Evolutionary conservation across 2,888 invertebrate genomes (phyloP).

Genomic region (Pediacus dermestoides): DNA sequence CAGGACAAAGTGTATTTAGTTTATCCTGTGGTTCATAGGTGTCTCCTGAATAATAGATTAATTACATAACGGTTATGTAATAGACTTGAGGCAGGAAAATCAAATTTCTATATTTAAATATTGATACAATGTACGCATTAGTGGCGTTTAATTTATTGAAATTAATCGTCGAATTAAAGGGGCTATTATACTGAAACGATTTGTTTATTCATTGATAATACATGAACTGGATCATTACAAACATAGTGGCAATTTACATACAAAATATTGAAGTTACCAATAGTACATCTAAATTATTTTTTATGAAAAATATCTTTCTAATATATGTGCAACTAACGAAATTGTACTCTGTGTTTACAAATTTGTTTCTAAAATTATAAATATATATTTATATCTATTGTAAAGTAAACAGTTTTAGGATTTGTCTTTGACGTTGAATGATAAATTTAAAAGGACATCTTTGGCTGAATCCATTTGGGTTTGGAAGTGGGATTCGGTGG

Average conservation of each 20-base stretch:
- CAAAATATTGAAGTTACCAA: conserved; percentile 31
- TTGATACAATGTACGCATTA: too few relatives aligned
- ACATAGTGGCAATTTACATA: conserved; percentile 26
- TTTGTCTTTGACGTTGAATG: conserved; percentile 38
- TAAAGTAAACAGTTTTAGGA: conserved; percentile 18
- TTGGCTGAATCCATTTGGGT: conserved; percentile 43
- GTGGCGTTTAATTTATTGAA: conserved; percentile 20
- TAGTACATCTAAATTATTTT: conserved; percentile 28
- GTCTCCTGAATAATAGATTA: too few relatives aligned
- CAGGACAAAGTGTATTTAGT: too few relatives aligned
- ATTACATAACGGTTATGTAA: too few relatives aligned
- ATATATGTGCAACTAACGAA: conserved; percentile 42
- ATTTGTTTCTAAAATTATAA: conserved; percentile 24
- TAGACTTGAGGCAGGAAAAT: too few relatives aligned
- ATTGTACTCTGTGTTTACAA: conserved; percentile 41
- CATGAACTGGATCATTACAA: conserved; percentile 30
- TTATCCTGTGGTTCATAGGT: too few relatives aligned
- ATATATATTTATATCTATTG: conserved; percentile 11
- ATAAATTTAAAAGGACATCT: conserved; percentile 46
- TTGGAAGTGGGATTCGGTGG: conserved; percentile 39
- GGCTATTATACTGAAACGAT: conserved; percentile 32
- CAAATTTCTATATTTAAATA: too few relatives aligned
- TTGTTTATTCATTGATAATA: conserved; percentile 32
- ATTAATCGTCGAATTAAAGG: conserved; percentile 22
- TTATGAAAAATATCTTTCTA: conserved; percentile 41